phyloP scores from a whole-genome alignment of 2,888 invertebrate genomes.

The Ctena decussata region DNA sequence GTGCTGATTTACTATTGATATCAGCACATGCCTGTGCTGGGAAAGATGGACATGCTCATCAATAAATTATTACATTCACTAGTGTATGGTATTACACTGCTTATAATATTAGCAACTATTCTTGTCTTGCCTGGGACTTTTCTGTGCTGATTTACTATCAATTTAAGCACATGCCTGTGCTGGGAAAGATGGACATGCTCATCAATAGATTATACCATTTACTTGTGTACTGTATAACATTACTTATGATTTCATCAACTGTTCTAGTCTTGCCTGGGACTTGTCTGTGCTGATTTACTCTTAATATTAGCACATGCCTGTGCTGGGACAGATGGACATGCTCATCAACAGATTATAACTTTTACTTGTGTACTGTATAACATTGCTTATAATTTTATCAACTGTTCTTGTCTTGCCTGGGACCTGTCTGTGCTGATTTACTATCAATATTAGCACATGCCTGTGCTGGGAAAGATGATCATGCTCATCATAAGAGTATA shows the following conservation, averaged over 20 bases:
- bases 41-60: constrained; percentile 4
- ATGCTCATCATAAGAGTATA: neutral
- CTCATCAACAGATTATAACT: too few species aligned
- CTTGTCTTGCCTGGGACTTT: constrained; percentile 24
- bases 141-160: constrained; percentile 9
- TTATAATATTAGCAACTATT: too few species aligned
- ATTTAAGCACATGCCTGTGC: constrained; percentile 37
- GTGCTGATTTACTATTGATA: neutral
- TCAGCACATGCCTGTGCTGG: constrained; percentile 36
- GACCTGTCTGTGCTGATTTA: constrained; percentile 3
- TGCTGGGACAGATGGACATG: neutral
- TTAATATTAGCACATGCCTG: constrained; percentile 10
- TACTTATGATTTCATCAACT: neutral
- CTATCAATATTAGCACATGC: neutral
- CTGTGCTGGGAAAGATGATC: neutral
- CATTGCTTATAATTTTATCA: too few species aligned
- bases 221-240: too few species aligned
- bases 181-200: too few species aligned
- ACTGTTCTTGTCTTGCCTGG: constrained; percentile 16
- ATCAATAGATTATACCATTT: too few species aligned
- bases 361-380: too few species aligned
- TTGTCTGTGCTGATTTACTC: neutral
- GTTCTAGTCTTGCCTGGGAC: neutral
- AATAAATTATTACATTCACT: too few species aligned
- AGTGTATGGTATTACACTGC: neutral